phyloP scores from a whole-genome alignment of 2,888 invertebrate species.

The Chesias legatella region DNA sequence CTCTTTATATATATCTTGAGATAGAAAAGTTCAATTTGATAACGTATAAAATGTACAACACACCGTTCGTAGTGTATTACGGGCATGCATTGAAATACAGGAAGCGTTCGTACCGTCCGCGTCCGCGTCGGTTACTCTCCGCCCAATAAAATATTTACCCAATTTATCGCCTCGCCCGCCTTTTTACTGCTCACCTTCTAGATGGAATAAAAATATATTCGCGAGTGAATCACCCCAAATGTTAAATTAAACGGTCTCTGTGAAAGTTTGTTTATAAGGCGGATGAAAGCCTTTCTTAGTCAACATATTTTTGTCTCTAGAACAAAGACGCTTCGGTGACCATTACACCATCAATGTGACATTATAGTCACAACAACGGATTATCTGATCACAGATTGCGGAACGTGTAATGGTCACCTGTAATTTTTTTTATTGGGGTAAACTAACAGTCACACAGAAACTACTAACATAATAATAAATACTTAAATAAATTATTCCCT shows the following conservation, averaged over 20 bases:
- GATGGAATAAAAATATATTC: constrained; percentile 28
- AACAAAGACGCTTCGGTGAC: too few relatives aligned
- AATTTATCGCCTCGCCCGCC: constrained; percentile 33
- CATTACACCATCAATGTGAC: too few relatives aligned
- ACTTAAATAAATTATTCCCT: too few relatives aligned
- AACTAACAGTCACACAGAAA: too few relatives aligned
- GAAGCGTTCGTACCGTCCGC: constrained; percentile 5
- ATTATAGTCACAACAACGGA: too few relatives aligned
- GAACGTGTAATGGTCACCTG: too few relatives aligned
- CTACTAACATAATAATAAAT: too few relatives aligned
- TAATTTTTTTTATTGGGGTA: too few relatives aligned
- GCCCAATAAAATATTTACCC: constrained; percentile 40
- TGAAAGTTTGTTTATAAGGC: constrained; percentile 1
- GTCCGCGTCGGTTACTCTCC: constrained; percentile 14
- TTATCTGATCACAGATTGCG: too few relatives aligned
- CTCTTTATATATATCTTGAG: too few relatives aligned
- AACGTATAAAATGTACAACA: constrained; percentile 10
- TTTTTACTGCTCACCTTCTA: constrained; percentile 35
- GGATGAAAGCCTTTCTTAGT: too few relatives aligned
- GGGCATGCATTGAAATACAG: constrained; percentile 17
- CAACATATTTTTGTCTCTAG: too few relatives aligned
- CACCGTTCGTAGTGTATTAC: constrained; percentile 9
- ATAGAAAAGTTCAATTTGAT: constrained; percentile 10
- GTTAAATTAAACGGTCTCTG: constrained; percentile 16
- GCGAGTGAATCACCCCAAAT: constrained; percentile 18